Conservation (phyloP, 1,140 invertebrate species). For the Andrena cerasifolii region DNA sequence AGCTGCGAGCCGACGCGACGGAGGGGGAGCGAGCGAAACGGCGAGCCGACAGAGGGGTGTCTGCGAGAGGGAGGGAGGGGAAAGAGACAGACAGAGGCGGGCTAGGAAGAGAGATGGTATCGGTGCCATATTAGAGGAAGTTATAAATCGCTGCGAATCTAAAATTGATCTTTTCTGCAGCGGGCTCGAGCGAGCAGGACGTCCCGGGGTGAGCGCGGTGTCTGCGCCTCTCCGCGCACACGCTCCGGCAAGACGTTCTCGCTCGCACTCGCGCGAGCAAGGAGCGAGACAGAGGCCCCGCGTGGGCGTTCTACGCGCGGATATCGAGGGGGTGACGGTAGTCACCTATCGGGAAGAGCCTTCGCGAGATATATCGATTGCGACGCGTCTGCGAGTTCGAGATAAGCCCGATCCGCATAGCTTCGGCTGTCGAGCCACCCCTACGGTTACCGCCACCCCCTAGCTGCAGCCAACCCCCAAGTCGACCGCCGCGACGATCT, state of each 20-base stretch:
- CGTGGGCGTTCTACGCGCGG: constrained; percentile 40
- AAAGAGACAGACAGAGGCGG: constrained; percentile 44
- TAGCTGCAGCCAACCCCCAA: background rate
- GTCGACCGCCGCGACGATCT: background rate
- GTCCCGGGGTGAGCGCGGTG: constrained; percentile 34
- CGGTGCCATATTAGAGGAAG: constrained; percentile 82
- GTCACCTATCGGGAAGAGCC: constrained; percentile 69
- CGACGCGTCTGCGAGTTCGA: constrained; percentile 79
- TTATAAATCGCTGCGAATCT: constrained; percentile 82
- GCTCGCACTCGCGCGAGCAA: constrained; percentile 22
- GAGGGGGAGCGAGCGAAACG: background rate
- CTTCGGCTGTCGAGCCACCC: constrained; percentile 62
- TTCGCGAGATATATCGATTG: constrained; percentile 78
- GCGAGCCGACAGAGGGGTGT: background rate
- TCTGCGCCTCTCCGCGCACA: constrained; percentile 19
- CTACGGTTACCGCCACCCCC: constrained; percentile 15
- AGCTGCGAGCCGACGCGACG: constrained; percentile 11
- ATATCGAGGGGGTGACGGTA: constrained; percentile 46
- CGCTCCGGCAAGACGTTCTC: constrained; percentile 29
- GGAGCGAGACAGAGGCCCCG: constrained; percentile 14
- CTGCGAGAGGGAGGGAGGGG: background rate
- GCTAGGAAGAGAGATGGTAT: constrained; percentile 72
- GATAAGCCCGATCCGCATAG: constrained; percentile 77
- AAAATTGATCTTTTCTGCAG: constrained; percentile 82
- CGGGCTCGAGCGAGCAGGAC: constrained; percentile 48